Conservation (phyloP, 2,797 vertebrate genomes). For the Cryptoblepharus egeriae region DNA sequence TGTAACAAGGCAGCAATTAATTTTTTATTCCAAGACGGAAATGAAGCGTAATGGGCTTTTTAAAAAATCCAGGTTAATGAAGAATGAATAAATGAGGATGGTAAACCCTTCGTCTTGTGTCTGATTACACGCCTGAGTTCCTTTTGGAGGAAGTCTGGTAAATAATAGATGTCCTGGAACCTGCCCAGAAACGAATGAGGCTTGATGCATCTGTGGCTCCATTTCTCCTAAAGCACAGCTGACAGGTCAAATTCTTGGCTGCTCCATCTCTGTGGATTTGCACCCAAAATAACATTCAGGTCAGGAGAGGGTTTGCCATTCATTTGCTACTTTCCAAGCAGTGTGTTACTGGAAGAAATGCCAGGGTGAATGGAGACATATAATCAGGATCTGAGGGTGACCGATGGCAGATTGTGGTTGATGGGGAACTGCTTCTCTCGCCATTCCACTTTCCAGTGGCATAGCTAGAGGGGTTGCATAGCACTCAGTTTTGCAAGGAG, state of each 20-base stretch:
- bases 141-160: background rate
- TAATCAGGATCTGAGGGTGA: too few relatives aligned
- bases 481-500: too few relatives aligned
- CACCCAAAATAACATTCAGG: constrained; percentile 11
- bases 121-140: background rate
- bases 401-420: too few relatives aligned
- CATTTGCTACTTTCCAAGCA: constrained; percentile 7
- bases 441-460: too few relatives aligned
- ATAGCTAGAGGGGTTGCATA: too few relatives aligned
- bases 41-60: background rate
- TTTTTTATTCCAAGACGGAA: background rate
- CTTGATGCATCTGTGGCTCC: background rate
- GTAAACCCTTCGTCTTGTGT: background rate
- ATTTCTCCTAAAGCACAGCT: constrained; percentile 19
- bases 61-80: background rate
- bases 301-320: background rate
- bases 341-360: too few relatives aligned
- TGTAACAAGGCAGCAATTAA: fast-evolving
- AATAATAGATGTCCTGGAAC: background rate
- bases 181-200: constrained; percentile 13
- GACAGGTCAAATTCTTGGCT: constrained; percentile 14
- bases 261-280: constrained; percentile 10
- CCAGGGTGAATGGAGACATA: too few relatives aligned
- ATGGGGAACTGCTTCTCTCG: too few relatives aligned
- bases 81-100: background rate